Percentiles rank a stretch among this genome's conserved stretches.
phyloP scores from a whole-genome alignment of 1,140 invertebrate genomes.

The Lethrus apterus region DNA sequence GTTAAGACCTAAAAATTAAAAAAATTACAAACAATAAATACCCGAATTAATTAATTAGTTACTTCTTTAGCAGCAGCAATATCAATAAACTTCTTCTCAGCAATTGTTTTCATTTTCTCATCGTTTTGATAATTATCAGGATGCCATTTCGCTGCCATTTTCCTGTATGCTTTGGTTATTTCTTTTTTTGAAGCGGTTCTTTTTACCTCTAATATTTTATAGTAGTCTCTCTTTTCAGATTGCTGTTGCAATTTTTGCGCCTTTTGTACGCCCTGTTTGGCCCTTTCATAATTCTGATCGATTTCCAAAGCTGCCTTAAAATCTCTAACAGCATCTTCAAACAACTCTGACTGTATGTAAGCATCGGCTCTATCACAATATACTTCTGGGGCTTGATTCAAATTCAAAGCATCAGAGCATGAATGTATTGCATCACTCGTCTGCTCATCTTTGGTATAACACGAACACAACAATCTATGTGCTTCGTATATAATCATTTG shows the following conservation, averaged over 20 bases:
- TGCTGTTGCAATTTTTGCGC: constrained; percentile 93
- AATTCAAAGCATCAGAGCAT: constrained; percentile 75
- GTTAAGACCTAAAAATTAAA: constrained; percentile 51
- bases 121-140: constrained; percentile 92
- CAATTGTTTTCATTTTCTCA: constrained; percentile 81
- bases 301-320: constrained; percentile 74
- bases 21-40: constrained; percentile 2
- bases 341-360: constrained; percentile 83
- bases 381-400: constrained; percentile 68
- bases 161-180: constrained; percentile 94
- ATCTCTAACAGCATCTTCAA: constrained; percentile 85
- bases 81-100: constrained; percentile 98
- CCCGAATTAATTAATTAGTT: constrained; percentile 1
- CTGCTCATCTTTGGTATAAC: constrained; percentile 63
- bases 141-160: constrained; percentile 97
- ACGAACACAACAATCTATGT: constrained; percentile 66
- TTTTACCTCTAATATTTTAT: constrained; percentile 85
- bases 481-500: constrained; percentile 67
- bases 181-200: constrained; percentile 86
- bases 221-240: constrained; percentile 92
- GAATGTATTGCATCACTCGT: constrained; percentile 56
- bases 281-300: constrained; percentile 71
- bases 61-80: constrained; percentile 99
- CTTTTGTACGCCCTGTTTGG: constrained; percentile 80
- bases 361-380: constrained; percentile 91